Evolutionary conservation across 2,113 vertebrate species (phyloP).

Genomic region (Leucosticte australis): DNA sequence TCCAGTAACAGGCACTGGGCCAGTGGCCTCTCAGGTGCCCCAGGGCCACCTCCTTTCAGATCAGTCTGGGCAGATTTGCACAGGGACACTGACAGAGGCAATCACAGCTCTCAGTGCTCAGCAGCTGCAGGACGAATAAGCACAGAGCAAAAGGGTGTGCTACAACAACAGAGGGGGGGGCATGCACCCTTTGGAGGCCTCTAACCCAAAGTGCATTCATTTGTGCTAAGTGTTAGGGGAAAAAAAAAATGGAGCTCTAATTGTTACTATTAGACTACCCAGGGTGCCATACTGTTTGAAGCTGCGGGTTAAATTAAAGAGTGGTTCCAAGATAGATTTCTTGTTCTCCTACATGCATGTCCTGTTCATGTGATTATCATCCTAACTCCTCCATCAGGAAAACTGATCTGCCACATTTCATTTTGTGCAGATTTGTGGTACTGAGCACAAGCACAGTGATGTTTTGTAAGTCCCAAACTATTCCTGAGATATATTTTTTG

Average conservation of each 20-base stretch:
- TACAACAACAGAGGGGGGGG: not conserved
- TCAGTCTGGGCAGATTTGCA: not conserved
- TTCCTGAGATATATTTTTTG: not conserved
- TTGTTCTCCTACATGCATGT: accelerated
- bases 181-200: not conserved
- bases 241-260: not conserved
- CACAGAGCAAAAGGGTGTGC: not conserved
- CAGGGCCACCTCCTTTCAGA: not conserved
- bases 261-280: not conserved
- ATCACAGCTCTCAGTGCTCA: not conserved
- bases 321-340: not conserved
- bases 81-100: not conserved
- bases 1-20: not conserved
- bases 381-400: not conserved
- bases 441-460: not conserved
- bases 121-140: not conserved
- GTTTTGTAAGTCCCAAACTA: not conserved
- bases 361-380: not conserved
- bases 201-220: not conserved
- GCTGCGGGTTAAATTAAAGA: not conserved
- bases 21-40: not conserved
- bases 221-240: not conserved
- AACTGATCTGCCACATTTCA: not conserved
- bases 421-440: not conserved
- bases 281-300: not conserved